Conservation (phyloP, 1,140 invertebrate species). For the Lucilia cuprina region DNA sequence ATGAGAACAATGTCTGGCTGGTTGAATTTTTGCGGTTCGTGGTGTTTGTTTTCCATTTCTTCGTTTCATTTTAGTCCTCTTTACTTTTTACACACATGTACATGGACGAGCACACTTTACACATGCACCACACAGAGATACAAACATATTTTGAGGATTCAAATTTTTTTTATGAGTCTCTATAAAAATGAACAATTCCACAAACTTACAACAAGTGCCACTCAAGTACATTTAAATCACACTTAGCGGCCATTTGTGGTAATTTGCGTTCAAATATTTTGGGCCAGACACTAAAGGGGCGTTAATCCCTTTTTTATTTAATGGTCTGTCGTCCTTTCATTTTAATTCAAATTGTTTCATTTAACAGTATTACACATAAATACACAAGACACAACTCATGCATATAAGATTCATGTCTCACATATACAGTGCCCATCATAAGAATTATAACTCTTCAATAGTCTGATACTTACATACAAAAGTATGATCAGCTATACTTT, state of each 20-base stretch:
- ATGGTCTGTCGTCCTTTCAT: constrained; percentile 8
- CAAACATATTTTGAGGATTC: constrained; percentile 14
- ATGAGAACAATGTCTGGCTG: neutral
- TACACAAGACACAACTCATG: neutral
- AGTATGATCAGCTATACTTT: too few species aligned
- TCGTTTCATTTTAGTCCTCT: neutral
- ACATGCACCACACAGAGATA: neutral
- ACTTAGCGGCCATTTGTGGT: constrained; percentile 28
- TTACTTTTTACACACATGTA: neutral
- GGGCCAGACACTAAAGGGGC: constrained; percentile 16
- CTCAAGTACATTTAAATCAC: constrained; percentile 31
- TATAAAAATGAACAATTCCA: constrained; percentile 22
- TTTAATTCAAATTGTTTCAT: constrained; percentile 2
- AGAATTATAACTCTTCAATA: too few species aligned
- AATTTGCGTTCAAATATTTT: constrained; percentile 23
- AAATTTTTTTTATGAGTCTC: neutral
- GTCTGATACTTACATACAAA: too few species aligned
- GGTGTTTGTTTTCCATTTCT: neutral
- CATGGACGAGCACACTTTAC: neutral
- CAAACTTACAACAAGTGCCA: constrained; percentile 22
- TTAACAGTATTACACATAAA: neutral
- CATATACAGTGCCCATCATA: too few species aligned
- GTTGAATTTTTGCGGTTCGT: neutral
- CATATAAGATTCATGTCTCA: too few species aligned
- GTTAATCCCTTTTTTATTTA: constrained; percentile 25